Conservation (phyloP, 2,888 invertebrate genomes). For the Calliopum simillimum region DNA sequence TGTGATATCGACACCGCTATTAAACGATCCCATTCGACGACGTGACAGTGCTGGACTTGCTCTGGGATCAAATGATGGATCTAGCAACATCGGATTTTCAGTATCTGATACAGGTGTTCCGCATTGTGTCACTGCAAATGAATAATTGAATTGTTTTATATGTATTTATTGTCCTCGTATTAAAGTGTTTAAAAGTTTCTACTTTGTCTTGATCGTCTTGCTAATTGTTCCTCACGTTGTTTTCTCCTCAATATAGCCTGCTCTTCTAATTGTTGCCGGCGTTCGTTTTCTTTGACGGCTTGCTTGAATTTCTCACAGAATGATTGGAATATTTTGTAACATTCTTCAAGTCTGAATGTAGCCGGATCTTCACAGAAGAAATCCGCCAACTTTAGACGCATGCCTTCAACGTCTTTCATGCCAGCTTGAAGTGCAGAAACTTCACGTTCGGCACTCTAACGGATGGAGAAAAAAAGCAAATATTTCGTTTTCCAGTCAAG, state of each 20-base stretch:
- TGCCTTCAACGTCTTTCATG: constrained; percentile 84
- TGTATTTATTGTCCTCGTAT: not conserved
- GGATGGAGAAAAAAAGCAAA: not conserved
- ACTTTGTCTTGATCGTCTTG: constrained; percentile 74
- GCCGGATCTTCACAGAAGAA: constrained; percentile 95
- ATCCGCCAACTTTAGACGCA: constrained; percentile 84
- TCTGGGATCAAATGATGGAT: constrained; percentile 81
- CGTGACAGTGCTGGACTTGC: constrained; percentile 77
- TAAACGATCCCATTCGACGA: constrained; percentile 76
- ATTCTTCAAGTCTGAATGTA: constrained; percentile 93
- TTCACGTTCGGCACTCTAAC: constrained; percentile 78
- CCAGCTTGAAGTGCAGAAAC: constrained; percentile 81
- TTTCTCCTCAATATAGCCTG: constrained; percentile 83
- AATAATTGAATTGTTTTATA: constrained; percentile 19
- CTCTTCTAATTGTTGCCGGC: constrained; percentile 85
- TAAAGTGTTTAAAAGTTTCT: constrained; percentile 50
- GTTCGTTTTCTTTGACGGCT: constrained; percentile 86
- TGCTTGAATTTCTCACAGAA: constrained; percentile 90
- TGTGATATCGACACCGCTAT: constrained; percentile 65
- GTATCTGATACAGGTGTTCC: constrained; percentile 80
- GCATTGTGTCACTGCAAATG: constrained; percentile 72
- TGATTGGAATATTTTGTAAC: constrained; percentile 87
- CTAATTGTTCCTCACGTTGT: constrained; percentile 79
- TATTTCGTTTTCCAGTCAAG: not conserved
- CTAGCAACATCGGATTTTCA: constrained; percentile 79